phyloP scores from a whole-genome alignment of 1,140 invertebrate species.

The Camponotus vicinus region DNA sequence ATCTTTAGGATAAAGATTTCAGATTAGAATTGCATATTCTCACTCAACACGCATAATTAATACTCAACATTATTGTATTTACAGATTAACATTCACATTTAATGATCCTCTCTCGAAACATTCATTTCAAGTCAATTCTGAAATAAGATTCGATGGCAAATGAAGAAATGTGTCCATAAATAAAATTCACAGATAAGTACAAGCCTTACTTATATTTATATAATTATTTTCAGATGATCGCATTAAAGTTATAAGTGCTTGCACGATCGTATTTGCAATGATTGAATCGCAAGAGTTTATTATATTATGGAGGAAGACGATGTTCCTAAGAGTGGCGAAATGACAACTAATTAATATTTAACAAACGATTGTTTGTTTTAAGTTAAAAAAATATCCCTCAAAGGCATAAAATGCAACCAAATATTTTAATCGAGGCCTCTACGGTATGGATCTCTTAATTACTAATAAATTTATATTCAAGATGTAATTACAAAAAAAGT shows the following conservation, averaged over 20 bases:
- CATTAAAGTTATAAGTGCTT: slow-evolving; percentile 1
- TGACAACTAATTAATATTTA: slow-evolving; percentile 23
- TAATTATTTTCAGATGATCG: not conserved
- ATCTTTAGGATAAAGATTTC: slow-evolving; percentile 39
- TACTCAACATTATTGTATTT: slow-evolving; percentile 24
- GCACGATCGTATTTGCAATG: not conserved
- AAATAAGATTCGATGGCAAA: slow-evolving; percentile 10
- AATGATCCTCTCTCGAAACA: slow-evolving; percentile 10
- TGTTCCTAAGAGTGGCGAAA: slow-evolving; percentile 11
- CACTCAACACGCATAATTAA: slow-evolving; percentile 38
- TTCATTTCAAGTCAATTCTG: slow-evolving; percentile 2
- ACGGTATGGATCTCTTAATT: not conserved
- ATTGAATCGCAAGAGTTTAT: slow-evolving; percentile 37
- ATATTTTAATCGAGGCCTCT: slow-evolving; percentile 26
- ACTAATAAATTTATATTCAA: not conserved
- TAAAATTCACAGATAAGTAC: slow-evolving; percentile 35
- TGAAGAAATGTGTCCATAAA: not conserved
- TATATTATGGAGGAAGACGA: slow-evolving; percentile 61
- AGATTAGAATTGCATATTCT: slow-evolving; percentile 23
- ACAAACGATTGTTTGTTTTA: slow-evolving; percentile 25
- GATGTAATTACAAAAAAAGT: slow-evolving; percentile 30
- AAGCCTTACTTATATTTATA: slow-evolving; percentile 8
- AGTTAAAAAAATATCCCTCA: not conserved
- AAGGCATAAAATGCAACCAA: slow-evolving; percentile 18
- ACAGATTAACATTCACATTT: slow-evolving; percentile 31